Conservation (phyloP, 2,888 invertebrate genomes). For the Xestia ashworthii region DNA sequence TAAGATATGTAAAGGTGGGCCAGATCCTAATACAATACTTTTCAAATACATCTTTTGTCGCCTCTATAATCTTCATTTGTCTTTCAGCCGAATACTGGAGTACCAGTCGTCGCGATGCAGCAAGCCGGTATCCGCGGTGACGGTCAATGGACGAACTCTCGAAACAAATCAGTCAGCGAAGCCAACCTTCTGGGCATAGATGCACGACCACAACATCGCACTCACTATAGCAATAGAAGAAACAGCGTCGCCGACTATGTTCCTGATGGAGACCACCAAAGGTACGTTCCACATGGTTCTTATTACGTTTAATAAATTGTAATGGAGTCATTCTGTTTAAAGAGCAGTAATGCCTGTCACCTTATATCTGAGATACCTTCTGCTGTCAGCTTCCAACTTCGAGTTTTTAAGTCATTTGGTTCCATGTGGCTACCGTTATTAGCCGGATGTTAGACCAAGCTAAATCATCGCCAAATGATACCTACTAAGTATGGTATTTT, state of each 20-base stretch:
- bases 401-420: too few species aligned
- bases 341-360: too few species aligned
- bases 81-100: conserved; percentile 83
- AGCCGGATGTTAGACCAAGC: too few species aligned
- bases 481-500: too few species aligned
- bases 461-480: neutral
- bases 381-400: too few species aligned
- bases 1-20: neutral
- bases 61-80: neutral
- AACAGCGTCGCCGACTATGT: conserved; percentile 91
- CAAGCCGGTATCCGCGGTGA: conserved; percentile 93
- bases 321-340: too few species aligned
- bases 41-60: neutral
- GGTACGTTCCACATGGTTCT: conserved; percentile 74
- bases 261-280: conserved; percentile 90
- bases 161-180: conserved; percentile 95
- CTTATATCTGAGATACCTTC: too few species aligned
- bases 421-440: too few species aligned
- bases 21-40: neutral
- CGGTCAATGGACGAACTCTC: conserved; percentile 83
- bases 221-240: conserved; percentile 86
- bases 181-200: conserved; percentile 95
- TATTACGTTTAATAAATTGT: too few species aligned
- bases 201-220: conserved; percentile 83
- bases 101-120: conserved; percentile 93